These are phyloP conservation scores for Clistopyga incitator DNA, from an alignment of 2,888 invertebrate species.

Conservation along the genomic window DNA sequence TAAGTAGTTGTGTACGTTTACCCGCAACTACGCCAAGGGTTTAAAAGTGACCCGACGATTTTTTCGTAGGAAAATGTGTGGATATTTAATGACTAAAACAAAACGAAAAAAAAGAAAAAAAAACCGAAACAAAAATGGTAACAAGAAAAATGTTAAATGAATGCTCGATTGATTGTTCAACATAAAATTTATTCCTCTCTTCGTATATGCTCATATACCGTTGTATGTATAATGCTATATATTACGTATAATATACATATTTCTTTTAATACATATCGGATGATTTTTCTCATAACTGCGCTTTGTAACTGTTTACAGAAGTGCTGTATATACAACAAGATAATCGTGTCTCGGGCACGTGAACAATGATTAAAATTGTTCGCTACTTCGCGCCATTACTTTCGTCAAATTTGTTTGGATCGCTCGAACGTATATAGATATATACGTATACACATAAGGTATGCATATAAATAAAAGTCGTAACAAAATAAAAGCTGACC, in stretches of 20 bases:
- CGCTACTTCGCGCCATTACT: not conserved
- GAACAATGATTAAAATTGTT: not conserved
- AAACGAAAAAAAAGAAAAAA: slow-evolving; percentile 4
- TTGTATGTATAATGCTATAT: slow-evolving; percentile 65
- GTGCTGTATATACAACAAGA: slow-evolving; percentile 34
- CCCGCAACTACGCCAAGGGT: slow-evolving; percentile 48
- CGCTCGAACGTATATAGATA: slow-evolving; percentile 3
- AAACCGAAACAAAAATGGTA: not conserved
- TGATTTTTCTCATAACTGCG: slow-evolving; percentile 28
- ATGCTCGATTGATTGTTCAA: slow-evolving; percentile 66
- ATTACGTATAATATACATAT: slow-evolving; percentile 68
- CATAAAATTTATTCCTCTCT: slow-evolving; percentile 69
- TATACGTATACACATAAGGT: slow-evolving; percentile 38
- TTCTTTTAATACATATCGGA: slow-evolving; percentile 65
- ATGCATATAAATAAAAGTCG: slow-evolving; percentile 55
- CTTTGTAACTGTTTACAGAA: not conserved
- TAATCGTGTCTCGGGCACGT: not conserved
- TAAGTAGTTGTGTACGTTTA: slow-evolving; percentile 59
- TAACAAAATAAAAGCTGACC: slow-evolving; percentile 47
- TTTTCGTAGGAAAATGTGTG: slow-evolving; percentile 27
- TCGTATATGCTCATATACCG: slow-evolving; percentile 57
- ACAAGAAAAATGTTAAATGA: slow-evolving; percentile 45
- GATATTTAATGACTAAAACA: slow-evolving; percentile 25
- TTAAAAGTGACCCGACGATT: slow-evolving; percentile 23
- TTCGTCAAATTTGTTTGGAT: slow-evolving; percentile 1